These are phyloP conservation scores for Spicauda simplicius DNA, from an alignment of 2,888 invertebrate species.

Conservation along the genomic window DNA sequence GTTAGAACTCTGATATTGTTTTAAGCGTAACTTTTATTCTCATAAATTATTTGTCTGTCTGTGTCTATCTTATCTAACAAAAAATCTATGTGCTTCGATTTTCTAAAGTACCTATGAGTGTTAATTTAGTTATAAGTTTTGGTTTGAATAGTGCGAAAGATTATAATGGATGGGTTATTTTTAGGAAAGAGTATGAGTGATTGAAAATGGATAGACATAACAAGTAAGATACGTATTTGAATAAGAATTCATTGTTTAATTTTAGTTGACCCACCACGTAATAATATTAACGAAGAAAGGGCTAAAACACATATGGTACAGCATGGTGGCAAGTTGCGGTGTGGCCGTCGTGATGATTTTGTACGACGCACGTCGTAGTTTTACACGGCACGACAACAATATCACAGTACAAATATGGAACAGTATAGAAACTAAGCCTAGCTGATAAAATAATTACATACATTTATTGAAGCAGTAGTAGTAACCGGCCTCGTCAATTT, in stretches of 20 bases:
- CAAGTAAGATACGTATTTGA: constrained; percentile 6
- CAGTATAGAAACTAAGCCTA: too few relatives aligned
- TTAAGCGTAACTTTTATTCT: constrained; percentile 14
- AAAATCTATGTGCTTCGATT: constrained; percentile 12
- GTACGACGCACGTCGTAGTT: too few relatives aligned
- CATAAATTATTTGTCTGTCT: constrained; percentile 9
- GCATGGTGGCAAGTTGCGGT: too few relatives aligned
- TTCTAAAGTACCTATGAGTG: neutral
- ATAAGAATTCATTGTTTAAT: constrained; percentile 17
- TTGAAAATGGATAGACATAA: neutral
- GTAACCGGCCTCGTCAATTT: too few relatives aligned
- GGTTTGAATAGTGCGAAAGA: constrained; percentile 3
- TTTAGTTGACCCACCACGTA: constrained; percentile 24
- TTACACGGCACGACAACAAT: too few relatives aligned
- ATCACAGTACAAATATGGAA: too few relatives aligned
- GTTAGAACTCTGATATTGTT: constrained; percentile 7
- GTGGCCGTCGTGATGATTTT: too few relatives aligned
- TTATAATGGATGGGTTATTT: constrained; percentile 55
- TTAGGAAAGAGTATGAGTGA: constrained; percentile 42
- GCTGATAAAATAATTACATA: too few relatives aligned
- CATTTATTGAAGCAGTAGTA: too few relatives aligned
- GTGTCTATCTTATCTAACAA: neutral
- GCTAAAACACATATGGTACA: too few relatives aligned
- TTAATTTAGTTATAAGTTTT: neutral
- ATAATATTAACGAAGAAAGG: constrained; percentile 9